Percentiles rank a stretch among this genome's conserved stretches.
Conservation (phyloP, 2,888 invertebrate species). For the Eumacrocentrus americanus region DNA sequence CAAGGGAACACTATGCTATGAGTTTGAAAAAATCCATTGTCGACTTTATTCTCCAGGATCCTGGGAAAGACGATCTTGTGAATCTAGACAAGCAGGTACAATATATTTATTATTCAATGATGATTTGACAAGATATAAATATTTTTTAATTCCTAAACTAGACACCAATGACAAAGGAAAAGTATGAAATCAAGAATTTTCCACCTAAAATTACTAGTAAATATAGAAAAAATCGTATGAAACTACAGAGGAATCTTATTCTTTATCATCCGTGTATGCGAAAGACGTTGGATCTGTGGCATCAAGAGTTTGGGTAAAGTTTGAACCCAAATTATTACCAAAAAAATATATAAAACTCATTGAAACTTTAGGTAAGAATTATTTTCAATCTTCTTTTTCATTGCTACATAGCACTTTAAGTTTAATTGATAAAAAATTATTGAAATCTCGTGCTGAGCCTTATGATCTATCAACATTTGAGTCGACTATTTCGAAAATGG, state of each 20-base stretch:
- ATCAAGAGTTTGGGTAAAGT: slow-evolving; percentile 73
- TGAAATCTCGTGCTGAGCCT: slow-evolving; percentile 68
- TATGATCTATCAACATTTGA: slow-evolving; percentile 74
- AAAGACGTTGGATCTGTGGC: slow-evolving; percentile 82
- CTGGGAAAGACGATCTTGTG: slow-evolving; percentile 52
- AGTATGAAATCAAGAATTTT: slow-evolving; percentile 38
- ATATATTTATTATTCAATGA: neutral
- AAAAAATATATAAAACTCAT: neutral
- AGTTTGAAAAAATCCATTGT: slow-evolving; percentile 91
- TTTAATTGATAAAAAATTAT: slow-evolving; percentile 67
- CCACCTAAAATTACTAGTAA: slow-evolving; percentile 36
- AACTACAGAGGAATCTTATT: slow-evolving; percentile 70
- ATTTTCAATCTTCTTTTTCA: neutral
- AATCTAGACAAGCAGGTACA: slow-evolving; percentile 28
- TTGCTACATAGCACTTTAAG: slow-evolving; percentile 65
- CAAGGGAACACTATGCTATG: slow-evolving; percentile 83
- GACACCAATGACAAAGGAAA: slow-evolving; percentile 36
- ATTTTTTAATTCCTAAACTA: slow-evolving; percentile 6
- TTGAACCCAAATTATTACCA: neutral
- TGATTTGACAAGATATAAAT: too few relatives aligned
- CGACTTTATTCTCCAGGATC: slow-evolving; percentile 88
- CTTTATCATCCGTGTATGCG: slow-evolving; percentile 82
- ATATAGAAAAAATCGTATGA: slow-evolving; percentile 57
- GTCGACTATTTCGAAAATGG: slow-evolving; percentile 64
- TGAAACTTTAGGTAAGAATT: neutral